Percentiles rank a stretch among this genome's conserved stretches.
Conservation (phyloP, 2,797 vertebrate genomes). For the Pyrocephalus nanus region DNA sequence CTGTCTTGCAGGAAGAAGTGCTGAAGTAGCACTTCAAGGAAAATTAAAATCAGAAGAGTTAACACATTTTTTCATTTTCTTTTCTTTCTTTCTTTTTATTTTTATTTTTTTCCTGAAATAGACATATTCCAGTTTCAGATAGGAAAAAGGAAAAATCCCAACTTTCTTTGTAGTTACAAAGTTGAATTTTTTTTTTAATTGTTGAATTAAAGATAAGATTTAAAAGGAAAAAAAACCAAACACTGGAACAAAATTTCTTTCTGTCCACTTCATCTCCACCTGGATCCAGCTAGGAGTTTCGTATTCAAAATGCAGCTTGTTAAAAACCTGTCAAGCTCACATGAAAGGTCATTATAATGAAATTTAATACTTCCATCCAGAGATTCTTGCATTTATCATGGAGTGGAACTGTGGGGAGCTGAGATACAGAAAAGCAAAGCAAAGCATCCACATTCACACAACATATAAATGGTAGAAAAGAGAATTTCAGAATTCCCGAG, state of each 20-base stretch:
- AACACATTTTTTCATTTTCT: background rate
- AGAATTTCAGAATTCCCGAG: background rate
- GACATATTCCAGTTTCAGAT: background rate
- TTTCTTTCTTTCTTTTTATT: background rate
- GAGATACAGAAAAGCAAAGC: background rate
- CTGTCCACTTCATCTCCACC: background rate
- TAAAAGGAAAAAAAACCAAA: background rate
- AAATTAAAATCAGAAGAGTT: background rate
- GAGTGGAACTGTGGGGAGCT: accelerated
- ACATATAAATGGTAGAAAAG: background rate
- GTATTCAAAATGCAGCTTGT: background rate
- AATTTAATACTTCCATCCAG: background rate
- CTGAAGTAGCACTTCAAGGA: background rate
- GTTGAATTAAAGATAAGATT: background rate
- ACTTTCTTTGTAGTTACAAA: background rate
- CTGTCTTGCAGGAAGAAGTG: background rate
- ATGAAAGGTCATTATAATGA: background rate
- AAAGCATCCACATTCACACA: background rate
- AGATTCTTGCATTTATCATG: background rate
- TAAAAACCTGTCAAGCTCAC: background rate
- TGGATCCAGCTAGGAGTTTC: background rate
- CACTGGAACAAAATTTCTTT: background rate
- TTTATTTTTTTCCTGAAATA: background rate
- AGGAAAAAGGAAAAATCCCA: background rate
- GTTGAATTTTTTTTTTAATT: background rate